These are phyloP conservation scores for Percina caprodes DNA, from an alignment of 2,113 vertebrate species.

Conservation along the genomic window DNA sequence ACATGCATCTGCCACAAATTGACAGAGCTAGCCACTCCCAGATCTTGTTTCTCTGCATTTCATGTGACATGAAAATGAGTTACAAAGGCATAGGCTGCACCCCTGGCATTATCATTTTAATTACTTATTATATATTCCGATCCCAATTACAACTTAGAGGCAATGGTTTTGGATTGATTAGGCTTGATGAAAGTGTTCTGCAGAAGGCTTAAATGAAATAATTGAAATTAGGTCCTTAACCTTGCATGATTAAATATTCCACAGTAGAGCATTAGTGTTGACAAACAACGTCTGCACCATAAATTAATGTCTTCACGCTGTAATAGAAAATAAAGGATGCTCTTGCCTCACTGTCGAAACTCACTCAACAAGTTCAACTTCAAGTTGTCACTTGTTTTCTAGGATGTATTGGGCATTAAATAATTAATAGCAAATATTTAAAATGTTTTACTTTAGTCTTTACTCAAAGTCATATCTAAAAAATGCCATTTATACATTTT, in stretches of 20 bases:
- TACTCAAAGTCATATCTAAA: background rate
- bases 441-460: slow-evolving; percentile 11
- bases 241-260: slow-evolving; percentile 25
- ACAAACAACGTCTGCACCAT: background rate
- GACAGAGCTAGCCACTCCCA: slow-evolving; percentile 32
- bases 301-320: slow-evolving; percentile 1
- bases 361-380: background rate
- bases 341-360: background rate
- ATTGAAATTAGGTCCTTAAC: slow-evolving; percentile 38
- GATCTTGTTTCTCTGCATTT: slow-evolving; percentile 44
- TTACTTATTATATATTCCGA: slow-evolving; percentile 59
- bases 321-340: background rate
- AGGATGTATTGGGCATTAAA: slow-evolving; percentile 8
- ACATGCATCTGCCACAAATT: slow-evolving; percentile 26
- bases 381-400: background rate
- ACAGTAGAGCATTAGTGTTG: background rate
- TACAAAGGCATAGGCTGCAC: slow-evolving; percentile 41
- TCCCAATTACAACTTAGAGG: slow-evolving; percentile 51
- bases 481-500: background rate
- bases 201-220: slow-evolving; percentile 34
- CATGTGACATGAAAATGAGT: slow-evolving; percentile 53
- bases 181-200: slow-evolving; percentile 20
- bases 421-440: slow-evolving; percentile 2
- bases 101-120: slow-evolving; percentile 64
- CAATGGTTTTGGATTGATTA: slow-evolving; percentile 59